Percentiles rank a stretch among this genome's conserved stretches.
Evolutionary conservation across 2,888 invertebrate species (phyloP).

Genomic region (Tetragonula carbonaria): DNA sequence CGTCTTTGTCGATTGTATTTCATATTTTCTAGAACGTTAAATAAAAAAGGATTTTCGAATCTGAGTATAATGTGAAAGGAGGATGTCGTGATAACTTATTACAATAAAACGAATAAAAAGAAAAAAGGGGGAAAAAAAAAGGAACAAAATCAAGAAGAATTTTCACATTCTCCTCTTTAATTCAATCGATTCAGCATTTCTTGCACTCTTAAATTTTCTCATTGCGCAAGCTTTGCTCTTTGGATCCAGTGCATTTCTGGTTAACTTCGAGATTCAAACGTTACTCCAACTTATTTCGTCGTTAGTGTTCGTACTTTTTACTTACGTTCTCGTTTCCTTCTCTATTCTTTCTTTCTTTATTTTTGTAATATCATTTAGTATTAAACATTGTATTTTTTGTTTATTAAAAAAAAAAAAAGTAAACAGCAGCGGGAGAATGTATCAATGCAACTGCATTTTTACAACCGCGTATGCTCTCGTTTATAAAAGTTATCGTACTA

Average conservation of each 20-base stretch:
- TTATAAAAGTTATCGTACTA: conserved; percentile 49
- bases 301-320: conserved; percentile 28
- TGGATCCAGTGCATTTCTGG: conserved; percentile 49
- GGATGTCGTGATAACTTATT: conserved; percentile 63
- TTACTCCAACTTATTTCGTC: conserved; percentile 21
- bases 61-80: conserved; percentile 57
- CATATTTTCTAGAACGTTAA: conserved; percentile 63
- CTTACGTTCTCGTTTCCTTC: background rate
- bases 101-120: conserved; percentile 48
- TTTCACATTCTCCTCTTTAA: conserved; percentile 35
- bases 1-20: conserved; percentile 63
- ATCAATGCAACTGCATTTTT: conserved; percentile 45
- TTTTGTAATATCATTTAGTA: background rate
- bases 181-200: conserved; percentile 1
- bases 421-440: conserved; percentile 17
- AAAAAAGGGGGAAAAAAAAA: background rate
- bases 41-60: conserved; percentile 61
- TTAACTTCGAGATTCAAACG: conserved; percentile 9
- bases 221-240: conserved; percentile 42
- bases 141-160: conserved; percentile 15
- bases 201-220: background rate
- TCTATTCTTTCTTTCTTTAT: background rate
- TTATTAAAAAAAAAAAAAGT: conserved; percentile 5
- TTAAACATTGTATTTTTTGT: background rate
- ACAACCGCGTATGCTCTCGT: conserved; percentile 38